Evolutionary conservation across 1,140 invertebrate genomes (phyloP), one percentile per base, ranked within the genome.

Genomic region (Episyrphus balteatus): DNA sequence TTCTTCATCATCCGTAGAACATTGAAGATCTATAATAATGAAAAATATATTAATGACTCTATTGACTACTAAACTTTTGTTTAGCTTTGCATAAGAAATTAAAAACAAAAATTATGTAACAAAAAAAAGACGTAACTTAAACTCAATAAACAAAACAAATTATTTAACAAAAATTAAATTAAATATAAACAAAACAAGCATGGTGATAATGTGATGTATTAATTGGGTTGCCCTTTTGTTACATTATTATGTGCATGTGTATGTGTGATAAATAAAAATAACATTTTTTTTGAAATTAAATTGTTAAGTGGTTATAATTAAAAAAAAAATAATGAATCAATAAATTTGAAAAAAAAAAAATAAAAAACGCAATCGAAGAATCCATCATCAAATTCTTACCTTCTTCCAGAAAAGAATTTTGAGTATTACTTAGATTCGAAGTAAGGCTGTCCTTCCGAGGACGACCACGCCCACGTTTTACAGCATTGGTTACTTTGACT

Each of bases 1-100:
- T 59, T 83, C 81, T 47, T 83, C 81, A 47, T 80, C 79, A 55
- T 84, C 82, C 39, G 81, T 83, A 2, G 82, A 84, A 58, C 82
- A 84, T 68, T 84, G 80, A 39, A 84, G 64, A 70, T 84, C 82
- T 81, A 44, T 15, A 51, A 64, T 41, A 8, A 50, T 36, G 17
- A 37, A 26, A 14, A 15, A 48, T 17, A 18, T 10, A n/a, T 13
- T 5, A n/a, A n/a, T n/a, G n/a, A n/a, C n/a, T n/a, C n/a, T n/a
- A n/a, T n/a, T n/a, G n/a, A n/a, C n/a, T n/a, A n/a, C n/a, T n/a
- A n/a, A n/a, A n/a, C n/a, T n/a, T n/a, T n/a, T n/a, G n/a, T n/a
- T n/a, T n/a, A n/a, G n/a, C n/a, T n/a, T 40, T 14, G 32, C 7
- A 40, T 41, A 5, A 34, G 15, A 37, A 31, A 19, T 13, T 31